A percentile compares a stretch with the other conserved stretches of the same genome.
These are phyloP conservation scores for Charina bottae DNA, from an alignment of 2,113 vertebrate species.

Conservation along the genomic window DNA sequence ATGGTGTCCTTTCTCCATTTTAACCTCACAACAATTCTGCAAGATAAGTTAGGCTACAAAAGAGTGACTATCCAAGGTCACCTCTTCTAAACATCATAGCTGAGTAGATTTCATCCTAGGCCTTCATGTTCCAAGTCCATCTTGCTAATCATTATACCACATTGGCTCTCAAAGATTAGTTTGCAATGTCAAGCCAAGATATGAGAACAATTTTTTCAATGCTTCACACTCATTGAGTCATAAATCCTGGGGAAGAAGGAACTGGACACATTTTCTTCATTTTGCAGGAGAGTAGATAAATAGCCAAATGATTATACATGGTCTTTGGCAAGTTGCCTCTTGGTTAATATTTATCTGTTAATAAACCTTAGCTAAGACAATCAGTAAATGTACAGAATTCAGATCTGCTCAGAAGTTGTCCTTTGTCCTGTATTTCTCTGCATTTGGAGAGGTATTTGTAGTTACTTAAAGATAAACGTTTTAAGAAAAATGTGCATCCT, in stretches of 20 bases:
- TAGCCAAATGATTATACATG: background rate
- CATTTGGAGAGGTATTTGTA: background rate
- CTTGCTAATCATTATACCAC: background rate
- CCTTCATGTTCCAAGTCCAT: background rate
- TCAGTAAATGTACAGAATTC: background rate
- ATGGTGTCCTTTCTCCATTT: background rate
- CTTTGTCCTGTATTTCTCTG: background rate
- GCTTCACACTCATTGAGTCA: background rate
- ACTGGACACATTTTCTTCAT: background rate
- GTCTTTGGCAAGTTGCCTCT: background rate
- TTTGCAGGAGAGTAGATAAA: background rate
- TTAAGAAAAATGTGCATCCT: background rate
- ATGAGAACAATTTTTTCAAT: background rate
- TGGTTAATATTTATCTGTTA: background rate
- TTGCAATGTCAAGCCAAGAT: background rate
- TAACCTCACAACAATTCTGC: background rate
- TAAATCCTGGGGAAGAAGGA: background rate
- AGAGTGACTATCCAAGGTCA: background rate
- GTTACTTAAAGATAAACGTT: background rate
- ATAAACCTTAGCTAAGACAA: background rate
- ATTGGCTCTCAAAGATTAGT: background rate
- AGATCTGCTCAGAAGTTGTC: background rate
- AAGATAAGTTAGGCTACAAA: background rate
- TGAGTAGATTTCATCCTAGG: background rate
- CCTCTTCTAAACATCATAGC: background rate